A percentile compares a stretch with the other conserved stretches of the same genome.
phyloP scores from a whole-genome alignment of 2,888 invertebrate genomes.

The Oligia latruncula region DNA sequence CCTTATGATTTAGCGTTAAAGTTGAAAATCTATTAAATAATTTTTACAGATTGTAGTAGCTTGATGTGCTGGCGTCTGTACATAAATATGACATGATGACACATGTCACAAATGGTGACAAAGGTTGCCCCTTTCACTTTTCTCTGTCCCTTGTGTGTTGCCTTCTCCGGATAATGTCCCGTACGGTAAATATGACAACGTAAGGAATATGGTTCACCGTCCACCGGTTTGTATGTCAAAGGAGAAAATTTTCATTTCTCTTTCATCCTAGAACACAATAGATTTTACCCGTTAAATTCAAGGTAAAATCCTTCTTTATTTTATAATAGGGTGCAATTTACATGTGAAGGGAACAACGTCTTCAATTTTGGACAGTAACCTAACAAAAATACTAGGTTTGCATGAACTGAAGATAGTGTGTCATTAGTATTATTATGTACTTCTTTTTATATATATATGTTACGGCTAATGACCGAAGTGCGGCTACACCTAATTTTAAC shows the following conservation, averaged over 20 bases:
- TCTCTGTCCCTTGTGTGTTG: background rate
- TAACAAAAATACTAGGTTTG: too few species aligned
- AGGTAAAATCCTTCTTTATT: conserved; percentile 21
- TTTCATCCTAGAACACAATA: conserved; percentile 18
- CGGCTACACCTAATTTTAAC: too few species aligned
- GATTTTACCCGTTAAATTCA: background rate
- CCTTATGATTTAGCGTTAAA: too few species aligned
- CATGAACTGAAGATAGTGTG: too few species aligned
- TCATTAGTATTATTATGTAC: too few species aligned
- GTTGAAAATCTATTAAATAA: too few species aligned
- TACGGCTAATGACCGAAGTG: too few species aligned
- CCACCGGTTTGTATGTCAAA: conserved; percentile 21
- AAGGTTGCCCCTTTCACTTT: background rate
- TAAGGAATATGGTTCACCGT: conserved; percentile 17
- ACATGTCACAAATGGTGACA: background rate
- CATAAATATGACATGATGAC: background rate
- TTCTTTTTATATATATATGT: too few species aligned
- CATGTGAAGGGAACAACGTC: background rate
- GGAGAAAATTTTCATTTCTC: background rate
- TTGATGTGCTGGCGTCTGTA: background rate
- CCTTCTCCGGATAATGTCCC: background rate
- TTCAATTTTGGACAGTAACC: background rate
- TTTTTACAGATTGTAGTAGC: too few species aligned
- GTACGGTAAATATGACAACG: conserved; percentile 18
- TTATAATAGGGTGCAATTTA: background rate